phyloP scores from a whole-genome alignment of 2,797 vertebrate species.

The Ptychobarbus kaznakovi region DNA sequence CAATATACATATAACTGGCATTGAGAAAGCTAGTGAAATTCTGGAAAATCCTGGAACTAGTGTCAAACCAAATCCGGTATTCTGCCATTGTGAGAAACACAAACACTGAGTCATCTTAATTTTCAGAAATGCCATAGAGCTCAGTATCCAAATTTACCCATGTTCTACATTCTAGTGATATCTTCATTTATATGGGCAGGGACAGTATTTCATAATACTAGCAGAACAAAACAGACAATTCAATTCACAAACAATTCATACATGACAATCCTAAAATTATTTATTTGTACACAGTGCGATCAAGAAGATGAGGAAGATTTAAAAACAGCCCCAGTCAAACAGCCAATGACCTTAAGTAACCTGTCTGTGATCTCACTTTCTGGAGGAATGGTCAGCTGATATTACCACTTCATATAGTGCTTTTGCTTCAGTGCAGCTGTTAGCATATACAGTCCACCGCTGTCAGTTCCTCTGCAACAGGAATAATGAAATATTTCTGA shows the following conservation, averaged over 20 bases:
- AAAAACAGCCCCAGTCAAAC: constrained; percentile 13
- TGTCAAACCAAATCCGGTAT: background rate
- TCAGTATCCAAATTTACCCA: background rate
- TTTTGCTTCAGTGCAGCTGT: constrained; percentile 18
- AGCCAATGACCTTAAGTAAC: constrained; percentile 24
- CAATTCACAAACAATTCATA: background rate
- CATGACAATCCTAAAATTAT: background rate
- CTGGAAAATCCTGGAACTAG: background rate
- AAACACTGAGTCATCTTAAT: constrained; percentile 6
- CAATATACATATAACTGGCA: background rate
- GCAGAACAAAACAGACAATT: background rate
- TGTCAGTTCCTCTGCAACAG: background rate
- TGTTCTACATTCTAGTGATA: background rate
- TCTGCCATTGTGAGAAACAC: background rate
- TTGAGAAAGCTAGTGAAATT: constrained; percentile 37
- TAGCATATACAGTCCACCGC: background rate
- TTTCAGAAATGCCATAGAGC: background rate
- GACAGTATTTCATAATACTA: background rate
- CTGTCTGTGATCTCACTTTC: constrained; percentile 29
- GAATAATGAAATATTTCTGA: constrained; percentile 16
- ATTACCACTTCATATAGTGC: constrained; percentile 19
- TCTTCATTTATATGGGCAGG: background rate
- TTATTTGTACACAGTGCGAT: background rate
- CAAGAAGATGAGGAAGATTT: background rate
- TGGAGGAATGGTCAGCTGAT: constrained; percentile 59